phyloP scores from a whole-genome alignment of 1,140 invertebrate species.

The Popillia japonica region DNA sequence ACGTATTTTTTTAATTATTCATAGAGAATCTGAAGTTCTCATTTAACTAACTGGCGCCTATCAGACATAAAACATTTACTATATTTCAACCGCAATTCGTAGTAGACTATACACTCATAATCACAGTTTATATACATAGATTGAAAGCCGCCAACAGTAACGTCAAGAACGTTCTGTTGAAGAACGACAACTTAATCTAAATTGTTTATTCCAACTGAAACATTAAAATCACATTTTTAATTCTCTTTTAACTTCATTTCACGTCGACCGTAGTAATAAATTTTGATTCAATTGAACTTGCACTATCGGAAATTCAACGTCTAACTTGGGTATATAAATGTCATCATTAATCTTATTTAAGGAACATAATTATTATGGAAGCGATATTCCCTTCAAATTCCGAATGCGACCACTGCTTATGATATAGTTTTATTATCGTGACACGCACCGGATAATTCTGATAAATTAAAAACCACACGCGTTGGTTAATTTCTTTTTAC shows the following conservation, averaged over 20 bases:
- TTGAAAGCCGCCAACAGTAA: too few relatives aligned
- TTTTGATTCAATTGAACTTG: neutral
- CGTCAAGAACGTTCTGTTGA: neutral
- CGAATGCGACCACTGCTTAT: neutral
- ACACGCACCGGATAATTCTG: neutral
- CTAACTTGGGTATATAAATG: neutral
- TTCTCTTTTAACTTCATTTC: neutral
- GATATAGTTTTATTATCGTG: neutral
- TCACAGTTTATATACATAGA: too few relatives aligned
- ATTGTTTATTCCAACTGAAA: conserved; percentile 1
- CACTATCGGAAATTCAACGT: neutral
- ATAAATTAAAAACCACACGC: conserved; percentile 15
- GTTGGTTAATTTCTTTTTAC: neutral
- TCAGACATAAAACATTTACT: too few relatives aligned
- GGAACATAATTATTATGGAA: neutral
- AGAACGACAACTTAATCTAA: neutral
- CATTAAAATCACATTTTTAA: conserved; percentile 8
- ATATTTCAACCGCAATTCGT: too few relatives aligned
- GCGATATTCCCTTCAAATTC: neutral
- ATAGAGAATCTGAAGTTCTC: too few relatives aligned
- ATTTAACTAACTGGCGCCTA: too few relatives aligned
- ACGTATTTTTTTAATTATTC: too few relatives aligned
- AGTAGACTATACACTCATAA: too few relatives aligned
- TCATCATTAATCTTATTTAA: conserved; percentile 16
- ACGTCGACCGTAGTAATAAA: neutral